Base-by-base conservation (phyloP, 2,797 vertebrate species). In the Clarias fuscus region DNA sequence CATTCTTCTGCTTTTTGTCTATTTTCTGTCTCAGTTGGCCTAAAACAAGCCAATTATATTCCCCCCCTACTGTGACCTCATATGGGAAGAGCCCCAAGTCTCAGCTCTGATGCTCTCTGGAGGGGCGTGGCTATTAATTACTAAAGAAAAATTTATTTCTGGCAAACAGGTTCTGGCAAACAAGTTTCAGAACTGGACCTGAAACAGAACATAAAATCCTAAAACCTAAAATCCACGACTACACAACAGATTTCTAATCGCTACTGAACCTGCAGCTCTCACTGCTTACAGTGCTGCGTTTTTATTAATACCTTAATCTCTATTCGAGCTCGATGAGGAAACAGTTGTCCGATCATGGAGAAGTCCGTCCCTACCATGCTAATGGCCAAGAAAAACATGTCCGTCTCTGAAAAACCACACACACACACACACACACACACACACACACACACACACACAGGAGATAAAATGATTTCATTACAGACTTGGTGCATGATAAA, bases 351-450 rank as follows among this genome's bases (percentile, higher is more conserved):
- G 71, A 99, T 99, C 96, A 99, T 97, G 73, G 98, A 98, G 87
- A 99, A 99, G 92, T 99, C 98, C 14, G 97, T 99, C 90, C 98
- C 98, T 87, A 99, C 98, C 98, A 99, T 99, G 92, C 97, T 99
- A 79, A 99, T 96, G 20, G 98, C 98, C 93, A 99, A 92, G 91
- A 97, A 99, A 93, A 99, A 99, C 98, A 99, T 97, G 89, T 99
- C 98, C 0, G 98, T 99, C 94, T 99, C 98, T 99, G 93, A 59
- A 81, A 75, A 40, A 72, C 3, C 30, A 68, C 72, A 83, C 15
- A 88, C 27, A 24, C 7, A 62, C 37, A 67, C 22, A 65, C 43
- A 71, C 5, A 79, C 48, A 48, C 8, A 48, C 43, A 48, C 43
- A 48, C 24, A 71, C n/a, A 13, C 24, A 83, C 20, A 58, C 7